These are phyloP conservation scores for Abscondita cerata DNA, from an alignment of 2,888 invertebrate species.

Conservation along the genomic window DNA sequence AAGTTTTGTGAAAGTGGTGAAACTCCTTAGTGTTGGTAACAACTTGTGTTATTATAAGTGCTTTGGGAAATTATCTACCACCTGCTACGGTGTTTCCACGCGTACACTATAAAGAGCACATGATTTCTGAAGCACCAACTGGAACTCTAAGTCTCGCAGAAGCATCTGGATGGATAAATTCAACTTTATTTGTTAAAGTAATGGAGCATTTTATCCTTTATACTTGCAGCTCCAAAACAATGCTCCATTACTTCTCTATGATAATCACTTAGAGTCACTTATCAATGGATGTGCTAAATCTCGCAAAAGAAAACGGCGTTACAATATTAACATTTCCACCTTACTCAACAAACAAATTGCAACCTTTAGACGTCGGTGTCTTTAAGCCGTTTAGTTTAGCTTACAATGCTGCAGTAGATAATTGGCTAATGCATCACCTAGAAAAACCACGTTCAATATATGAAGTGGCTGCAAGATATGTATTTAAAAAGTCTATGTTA, in stretches of 20 bases:
- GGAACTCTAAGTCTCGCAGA: background rate
- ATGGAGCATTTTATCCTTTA: slow-evolving; percentile 50
- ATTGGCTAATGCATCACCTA: slow-evolving; percentile 52
- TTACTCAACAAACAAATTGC: slow-evolving; percentile 54
- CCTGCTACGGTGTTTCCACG: no score
- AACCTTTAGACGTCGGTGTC: slow-evolving; percentile 49
- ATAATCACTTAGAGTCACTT: slow-evolving; percentile 51
- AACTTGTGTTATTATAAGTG: no score
- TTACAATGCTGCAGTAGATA: slow-evolving; percentile 48
- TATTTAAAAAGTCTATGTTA: slow-evolving; percentile 2
- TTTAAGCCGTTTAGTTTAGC: slow-evolving; percentile 50
- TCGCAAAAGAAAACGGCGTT: slow-evolving; percentile 53
- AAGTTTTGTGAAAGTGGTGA: slow-evolving; percentile 38
- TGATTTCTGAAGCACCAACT: background rate
- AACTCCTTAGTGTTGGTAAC: slow-evolving; percentile 19
- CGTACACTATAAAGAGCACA: no score
- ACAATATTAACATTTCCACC: slow-evolving; percentile 54
- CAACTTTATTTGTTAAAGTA: background rate
- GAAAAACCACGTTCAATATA: slow-evolving; percentile 54
- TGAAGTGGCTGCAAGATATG: slow-evolving; percentile 45
- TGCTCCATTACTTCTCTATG: slow-evolving; percentile 47
- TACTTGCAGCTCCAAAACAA: slow-evolving; percentile 39
- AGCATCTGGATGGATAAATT: background rate
- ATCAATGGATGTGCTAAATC: slow-evolving; percentile 39
- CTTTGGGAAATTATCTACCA: no score